Base-by-base conservation (phyloP, 2,797 vertebrate species). In the Coranthus polyacanthus region DNA sequence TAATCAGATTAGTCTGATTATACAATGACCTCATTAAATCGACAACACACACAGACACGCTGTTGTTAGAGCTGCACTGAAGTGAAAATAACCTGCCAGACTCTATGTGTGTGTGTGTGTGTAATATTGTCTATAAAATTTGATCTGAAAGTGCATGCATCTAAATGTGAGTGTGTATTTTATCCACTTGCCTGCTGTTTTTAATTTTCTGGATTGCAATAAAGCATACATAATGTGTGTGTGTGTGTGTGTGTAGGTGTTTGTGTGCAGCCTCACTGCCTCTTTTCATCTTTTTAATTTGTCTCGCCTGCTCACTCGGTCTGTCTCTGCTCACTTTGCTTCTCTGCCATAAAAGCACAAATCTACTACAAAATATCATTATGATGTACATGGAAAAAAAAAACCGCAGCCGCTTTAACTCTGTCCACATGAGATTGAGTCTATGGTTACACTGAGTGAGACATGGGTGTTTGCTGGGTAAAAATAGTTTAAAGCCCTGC, bases 1-100 rank as follows among this genome's bases (percentile, higher is more conserved):
- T 82, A 81, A 89, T 82, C 66, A 74, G 78, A 86, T 89, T 88
- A 88, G 70, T 73, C 46, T 76, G 75, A 84, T 79, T 69, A 65
- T 52, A 78, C 68, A 70, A 65, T 82, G 79, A 81, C 76, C 83
- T 78, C 70, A 89, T 75, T 64, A 72, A 70, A 78, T 73, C 75
- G 68, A 45, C 22, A 26, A 38, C 68, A 59, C 66, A 68, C 34
- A n/a, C 50, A 47, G 49, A 55, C 57, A 61, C 15, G 66, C 57
- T 3, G 1, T 52, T 32, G 61, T 47, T 8, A 55, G n/a, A 51
- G 12, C 9, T 22, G 37, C 58, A 63, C 17, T n/a, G 41, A 56
- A 49, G 36, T 49, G 12, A 39, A 66, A 75, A 62, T 18, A 71
- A 60, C 9, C 54, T 10, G 6, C 26, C 47, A 44, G 43, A 38